Evolutionary conservation across 2,113 vertebrate species (phyloP).

Genomic region (Jacana jacana): DNA sequence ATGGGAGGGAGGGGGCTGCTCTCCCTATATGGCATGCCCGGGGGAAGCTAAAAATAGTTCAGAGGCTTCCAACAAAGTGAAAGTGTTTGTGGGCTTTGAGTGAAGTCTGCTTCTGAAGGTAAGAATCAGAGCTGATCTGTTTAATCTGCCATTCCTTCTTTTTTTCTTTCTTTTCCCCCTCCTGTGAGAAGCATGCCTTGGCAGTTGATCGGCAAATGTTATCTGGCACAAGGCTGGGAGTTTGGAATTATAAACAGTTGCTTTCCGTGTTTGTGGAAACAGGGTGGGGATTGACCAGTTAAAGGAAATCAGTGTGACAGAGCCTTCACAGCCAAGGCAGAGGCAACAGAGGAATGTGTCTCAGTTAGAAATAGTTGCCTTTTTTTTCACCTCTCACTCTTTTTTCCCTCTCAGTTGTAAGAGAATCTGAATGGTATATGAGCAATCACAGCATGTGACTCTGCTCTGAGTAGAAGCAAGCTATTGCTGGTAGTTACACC

Average conservation of each 20-base stretch:
- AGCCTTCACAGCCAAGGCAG: background rate
- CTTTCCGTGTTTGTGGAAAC: background rate
- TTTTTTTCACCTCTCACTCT: background rate
- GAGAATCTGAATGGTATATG: background rate
- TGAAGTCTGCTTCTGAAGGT: conserved; percentile 54
- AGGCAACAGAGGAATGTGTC: background rate
- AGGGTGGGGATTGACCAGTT: background rate
- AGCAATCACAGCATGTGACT: conserved; percentile 50
- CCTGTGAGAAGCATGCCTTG: background rate
- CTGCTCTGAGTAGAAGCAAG: background rate
- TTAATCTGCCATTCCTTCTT: background rate
- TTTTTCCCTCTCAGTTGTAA: background rate
- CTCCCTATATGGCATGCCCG: conserved; percentile 47
- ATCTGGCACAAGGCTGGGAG: background rate
- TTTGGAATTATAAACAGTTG: background rate
- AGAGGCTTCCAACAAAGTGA: conserved; percentile 31
- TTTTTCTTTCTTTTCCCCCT: background rate
- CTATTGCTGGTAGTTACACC: conserved; percentile 24
- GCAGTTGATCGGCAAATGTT: conserved; percentile 12
- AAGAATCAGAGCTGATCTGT: conserved; percentile 49
- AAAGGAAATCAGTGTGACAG: background rate
- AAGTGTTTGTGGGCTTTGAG: conserved; percentile 40
- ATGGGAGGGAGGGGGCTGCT: conserved; percentile 31
- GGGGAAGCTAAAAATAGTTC: conserved; percentile 63
- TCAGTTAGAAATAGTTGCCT: background rate